These are phyloP conservation scores for Cydia fagiglandana DNA, from an alignment of 1,140 invertebrate species.

Conservation along the genomic window DNA sequence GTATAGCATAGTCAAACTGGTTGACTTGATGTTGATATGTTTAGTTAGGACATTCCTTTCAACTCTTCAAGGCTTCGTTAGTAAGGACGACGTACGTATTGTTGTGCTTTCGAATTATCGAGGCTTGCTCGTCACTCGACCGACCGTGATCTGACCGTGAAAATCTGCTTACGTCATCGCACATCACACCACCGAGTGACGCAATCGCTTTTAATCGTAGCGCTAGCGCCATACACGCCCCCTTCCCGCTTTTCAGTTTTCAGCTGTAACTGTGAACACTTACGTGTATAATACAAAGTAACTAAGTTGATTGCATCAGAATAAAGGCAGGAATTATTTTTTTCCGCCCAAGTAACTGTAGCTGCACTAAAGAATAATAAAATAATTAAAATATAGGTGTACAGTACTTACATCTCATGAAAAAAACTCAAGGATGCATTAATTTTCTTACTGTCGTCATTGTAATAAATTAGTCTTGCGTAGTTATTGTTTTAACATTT, in stretches of 20 bases:
- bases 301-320: no score
- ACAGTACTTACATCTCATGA: no score
- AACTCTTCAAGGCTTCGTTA: slow-evolving; percentile 17
- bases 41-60: slow-evolving; percentile 16
- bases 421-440: neutral
- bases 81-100: neutral
- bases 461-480: neutral
- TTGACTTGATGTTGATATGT: neutral
- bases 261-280: neutral
- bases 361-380: no score
- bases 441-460: neutral
- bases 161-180: slow-evolving; percentile 15
- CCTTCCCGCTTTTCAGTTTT: neutral
- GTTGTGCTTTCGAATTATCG: slow-evolving; percentile 17
- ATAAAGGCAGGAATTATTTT: no score
- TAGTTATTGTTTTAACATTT: neutral
- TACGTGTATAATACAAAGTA: neutral
- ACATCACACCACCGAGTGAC: slow-evolving; percentile 1
- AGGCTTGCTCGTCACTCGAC: neutral
- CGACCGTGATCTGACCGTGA: slow-evolving; percentile 44
- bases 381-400: no score
- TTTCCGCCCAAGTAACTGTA: no score
- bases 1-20: neutral
- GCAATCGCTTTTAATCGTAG: slow-evolving; percentile 18
- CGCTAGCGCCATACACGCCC: slow-evolving; percentile 13